Conservation (phyloP, 2,797 vertebrate species). For the Cyclura pinguis region DNA sequence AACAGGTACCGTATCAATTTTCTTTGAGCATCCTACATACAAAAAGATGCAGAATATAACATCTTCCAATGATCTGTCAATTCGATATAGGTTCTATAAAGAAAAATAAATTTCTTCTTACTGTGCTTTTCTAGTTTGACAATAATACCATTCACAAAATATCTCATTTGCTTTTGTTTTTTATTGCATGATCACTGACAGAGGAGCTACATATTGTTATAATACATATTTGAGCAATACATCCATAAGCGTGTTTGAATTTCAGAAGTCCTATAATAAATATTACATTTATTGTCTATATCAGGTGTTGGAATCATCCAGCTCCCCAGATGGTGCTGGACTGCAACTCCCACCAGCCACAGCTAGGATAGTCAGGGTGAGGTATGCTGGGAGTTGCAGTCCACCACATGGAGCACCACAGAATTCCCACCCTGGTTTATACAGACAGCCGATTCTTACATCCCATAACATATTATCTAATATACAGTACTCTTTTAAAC, state of each 20-base stretch:
- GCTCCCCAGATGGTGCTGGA: too few relatives aligned
- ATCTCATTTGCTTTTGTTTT: neutral
- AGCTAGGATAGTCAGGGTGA: too few relatives aligned
- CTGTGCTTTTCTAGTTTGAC: neutral
- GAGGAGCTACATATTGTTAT: neutral
- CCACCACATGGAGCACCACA: too few relatives aligned
- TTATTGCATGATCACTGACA: neutral
- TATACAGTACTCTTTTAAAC: neutral
- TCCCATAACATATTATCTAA: neutral
- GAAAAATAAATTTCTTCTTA: constrained; percentile 16
- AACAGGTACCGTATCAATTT: constrained; percentile 62
- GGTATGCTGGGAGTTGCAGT: too few relatives aligned
- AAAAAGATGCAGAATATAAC: constrained; percentile 51
- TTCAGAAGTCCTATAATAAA: neutral
- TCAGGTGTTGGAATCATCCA: neutral
- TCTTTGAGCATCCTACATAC: constrained; percentile 59
- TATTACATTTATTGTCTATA: neutral
- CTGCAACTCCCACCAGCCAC: too few relatives aligned
- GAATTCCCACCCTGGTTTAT: neutral
- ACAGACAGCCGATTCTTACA: neutral
- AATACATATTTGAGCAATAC: neutral
- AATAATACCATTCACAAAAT: neutral
- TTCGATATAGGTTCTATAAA: constrained; percentile 16
- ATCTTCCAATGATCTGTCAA: constrained; percentile 37
- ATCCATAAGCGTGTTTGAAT: neutral